Base-by-base conservation (phyloP, 2,113 vertebrate species). In the Orycteropus afer region DNA sequence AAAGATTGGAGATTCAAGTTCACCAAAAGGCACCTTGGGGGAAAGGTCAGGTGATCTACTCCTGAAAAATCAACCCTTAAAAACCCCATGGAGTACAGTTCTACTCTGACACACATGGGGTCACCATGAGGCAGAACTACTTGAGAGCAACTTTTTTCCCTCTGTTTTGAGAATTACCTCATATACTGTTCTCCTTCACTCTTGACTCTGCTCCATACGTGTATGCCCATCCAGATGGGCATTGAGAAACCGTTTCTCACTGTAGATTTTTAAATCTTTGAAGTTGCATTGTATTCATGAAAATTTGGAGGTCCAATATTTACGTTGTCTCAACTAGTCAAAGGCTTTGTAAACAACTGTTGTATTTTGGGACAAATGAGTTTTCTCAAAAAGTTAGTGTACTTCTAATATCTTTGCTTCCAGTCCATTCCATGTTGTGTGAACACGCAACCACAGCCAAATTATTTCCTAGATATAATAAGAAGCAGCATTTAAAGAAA, bases 401-500 rank as follows among this genome's bases (percentile, higher is more conserved):
- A 69, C 25, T 22, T 92, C 53, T 78, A 85, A 86, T 79, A 55
- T 65, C 76, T 94, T 94, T 61, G 47, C 63, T 94, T 93, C 18
- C 34, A 77, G 57, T 91, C 90, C 76, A 42, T 51, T 94, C 61
- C 69, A 82, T 59, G 78, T 67, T 92, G 73, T 74, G 10, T 63
- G 69, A 67, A 63, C 45, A 45, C 79, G 40, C 74, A 80, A 89
- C 74, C 76, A 91, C 63, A 89, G 76, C 79, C n/a, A 42, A 90
- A 74, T 90, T 82, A 92, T 89, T 91, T 94, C 63, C 51, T 83
- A 91, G 82, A 91, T 65, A 93, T 45, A 49, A 9, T 57, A 95
- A 96, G 49, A 96, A 83, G n/a, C 83, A 67, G n/a, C 55, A 96
- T 93, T 94, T 94, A 49, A 83, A 93, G 92, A 84, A 74, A 94